Conservation (phyloP, 2,888 invertebrate genomes). For the Drosophila anomelani region DNA sequence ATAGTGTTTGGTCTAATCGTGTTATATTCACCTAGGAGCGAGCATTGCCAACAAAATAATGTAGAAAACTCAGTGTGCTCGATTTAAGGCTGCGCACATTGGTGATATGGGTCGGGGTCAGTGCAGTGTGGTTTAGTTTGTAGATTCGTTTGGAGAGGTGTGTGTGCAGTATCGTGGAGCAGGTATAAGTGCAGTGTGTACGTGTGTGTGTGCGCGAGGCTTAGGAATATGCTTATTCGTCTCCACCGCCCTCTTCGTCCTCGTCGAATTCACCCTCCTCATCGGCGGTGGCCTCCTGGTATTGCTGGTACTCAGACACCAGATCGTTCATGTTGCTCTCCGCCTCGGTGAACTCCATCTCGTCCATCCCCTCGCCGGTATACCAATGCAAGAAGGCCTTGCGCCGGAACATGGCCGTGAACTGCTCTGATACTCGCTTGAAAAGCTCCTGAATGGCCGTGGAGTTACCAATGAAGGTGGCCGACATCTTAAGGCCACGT, state of each 20-base stretch:
- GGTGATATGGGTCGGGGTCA: not conserved
- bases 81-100: conserved; percentile 5
- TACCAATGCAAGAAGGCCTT: conserved; percentile 99
- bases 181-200: conserved; percentile 11
- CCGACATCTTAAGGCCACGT: conserved; percentile 96
- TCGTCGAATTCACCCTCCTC: conserved; percentile 93
- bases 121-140: not conserved
- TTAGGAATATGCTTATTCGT: conserved; percentile 69
- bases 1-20: not conserved
- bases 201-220: not conserved
- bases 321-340: conserved; percentile 98
- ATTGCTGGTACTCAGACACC: conserved; percentile 97
- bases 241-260: conserved; percentile 84
- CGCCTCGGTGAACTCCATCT: conserved; percentile 98
- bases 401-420: conserved; percentile 97
- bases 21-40: not conserved
- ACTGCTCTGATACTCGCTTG: conserved; percentile 96
- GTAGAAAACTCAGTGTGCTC: conserved; percentile 2
- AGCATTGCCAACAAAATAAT: not conserved
- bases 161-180: conserved; percentile 6
- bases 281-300: conserved; percentile 95
- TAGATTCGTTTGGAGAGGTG: not conserved
- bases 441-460: conserved; percentile 97
- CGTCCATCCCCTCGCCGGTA: conserved; percentile 98
- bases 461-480: conserved; percentile 96